phyloP scores from a whole-genome alignment of 2,113 vertebrate genomes.

The Austrofundulus limnaeus region DNA sequence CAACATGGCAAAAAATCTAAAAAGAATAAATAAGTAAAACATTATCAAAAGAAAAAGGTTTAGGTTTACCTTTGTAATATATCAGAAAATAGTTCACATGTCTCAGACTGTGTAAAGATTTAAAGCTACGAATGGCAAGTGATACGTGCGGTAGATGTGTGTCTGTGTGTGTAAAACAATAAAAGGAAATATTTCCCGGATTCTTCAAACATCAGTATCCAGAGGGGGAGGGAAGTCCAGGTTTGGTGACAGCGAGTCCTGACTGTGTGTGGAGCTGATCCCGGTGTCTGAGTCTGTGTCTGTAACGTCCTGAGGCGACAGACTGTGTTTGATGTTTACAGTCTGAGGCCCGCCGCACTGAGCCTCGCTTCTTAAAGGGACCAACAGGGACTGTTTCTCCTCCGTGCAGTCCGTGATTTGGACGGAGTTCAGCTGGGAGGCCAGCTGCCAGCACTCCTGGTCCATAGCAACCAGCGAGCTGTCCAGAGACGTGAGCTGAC shows the following conservation, averaged over 20 bases:
- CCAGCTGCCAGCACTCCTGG: constrained; percentile 88
- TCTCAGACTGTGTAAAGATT: not conserved
- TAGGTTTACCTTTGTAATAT: not conserved
- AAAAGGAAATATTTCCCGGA: constrained; percentile 4
- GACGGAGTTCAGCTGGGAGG: constrained; percentile 82
- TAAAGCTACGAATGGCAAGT: not conserved
- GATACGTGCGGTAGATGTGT: constrained; percentile 1
- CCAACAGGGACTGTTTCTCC: constrained; percentile 9
- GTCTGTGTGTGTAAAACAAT: not conserved
- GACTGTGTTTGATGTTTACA: constrained; percentile 74
- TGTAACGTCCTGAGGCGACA: constrained; percentile 80
- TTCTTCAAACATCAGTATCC: constrained; percentile 76
- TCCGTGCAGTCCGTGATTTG: constrained; percentile 68
- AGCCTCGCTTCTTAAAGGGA: constrained; percentile 59
- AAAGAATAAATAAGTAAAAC: not conserved
- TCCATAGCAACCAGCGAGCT: constrained; percentile 82
- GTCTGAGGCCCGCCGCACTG: constrained; percentile 54
- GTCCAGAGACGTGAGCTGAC: constrained; percentile 83
- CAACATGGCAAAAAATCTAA: too few relatives aligned
- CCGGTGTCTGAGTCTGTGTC: constrained; percentile 99
- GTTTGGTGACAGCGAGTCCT: constrained; percentile 88
- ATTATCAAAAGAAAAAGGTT: too few relatives aligned
- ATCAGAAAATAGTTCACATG: not conserved
- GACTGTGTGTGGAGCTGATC: constrained; percentile 96
- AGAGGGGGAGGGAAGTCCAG: constrained; percentile 76